These are phyloP conservation scores for Helicolenus hilgendorfi DNA, from an alignment of 2,797 vertebrate species.

Conservation along the genomic window DNA sequence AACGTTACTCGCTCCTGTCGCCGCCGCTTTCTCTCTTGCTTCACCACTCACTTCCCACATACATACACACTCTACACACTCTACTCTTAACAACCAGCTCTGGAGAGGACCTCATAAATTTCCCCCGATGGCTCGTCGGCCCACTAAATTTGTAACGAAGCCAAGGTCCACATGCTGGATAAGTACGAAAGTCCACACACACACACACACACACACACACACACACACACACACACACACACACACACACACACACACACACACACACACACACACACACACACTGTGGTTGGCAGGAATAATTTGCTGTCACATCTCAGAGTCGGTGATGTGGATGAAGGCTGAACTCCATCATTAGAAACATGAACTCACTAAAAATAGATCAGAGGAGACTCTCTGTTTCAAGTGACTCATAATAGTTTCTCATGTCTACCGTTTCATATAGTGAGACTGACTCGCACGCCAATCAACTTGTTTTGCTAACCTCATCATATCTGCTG, in stretches of 20 bases:
- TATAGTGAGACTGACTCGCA: background rate
- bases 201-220: background rate
- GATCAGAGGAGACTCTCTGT: background rate
- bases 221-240: slow-evolving; percentile 17
- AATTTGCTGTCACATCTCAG: background rate
- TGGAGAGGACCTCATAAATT: background rate
- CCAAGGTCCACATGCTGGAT: background rate
- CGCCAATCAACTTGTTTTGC: too few relatives aligned
- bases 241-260: too few relatives aligned
- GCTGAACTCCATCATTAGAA: slow-evolving; percentile 11
- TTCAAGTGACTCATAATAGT: background rate
- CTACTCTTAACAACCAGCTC: too few relatives aligned
- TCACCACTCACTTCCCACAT: too few relatives aligned
- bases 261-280: slow-evolving; percentile 15
- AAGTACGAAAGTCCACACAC: too few relatives aligned
- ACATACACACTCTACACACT: too few relatives aligned
- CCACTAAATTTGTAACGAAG: background rate
- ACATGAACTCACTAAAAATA: slow-evolving; percentile 23
- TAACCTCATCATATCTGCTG: too few relatives aligned
- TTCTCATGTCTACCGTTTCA: background rate
- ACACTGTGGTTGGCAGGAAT: background rate
- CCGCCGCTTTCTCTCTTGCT: too few relatives aligned
- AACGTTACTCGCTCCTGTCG: too few relatives aligned
- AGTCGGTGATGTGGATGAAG: slow-evolving; percentile 1
- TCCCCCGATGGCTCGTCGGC: background rate